Conservation (phyloP, 2,797 vertebrate species). For the Neosalanx taihuensis region DNA sequence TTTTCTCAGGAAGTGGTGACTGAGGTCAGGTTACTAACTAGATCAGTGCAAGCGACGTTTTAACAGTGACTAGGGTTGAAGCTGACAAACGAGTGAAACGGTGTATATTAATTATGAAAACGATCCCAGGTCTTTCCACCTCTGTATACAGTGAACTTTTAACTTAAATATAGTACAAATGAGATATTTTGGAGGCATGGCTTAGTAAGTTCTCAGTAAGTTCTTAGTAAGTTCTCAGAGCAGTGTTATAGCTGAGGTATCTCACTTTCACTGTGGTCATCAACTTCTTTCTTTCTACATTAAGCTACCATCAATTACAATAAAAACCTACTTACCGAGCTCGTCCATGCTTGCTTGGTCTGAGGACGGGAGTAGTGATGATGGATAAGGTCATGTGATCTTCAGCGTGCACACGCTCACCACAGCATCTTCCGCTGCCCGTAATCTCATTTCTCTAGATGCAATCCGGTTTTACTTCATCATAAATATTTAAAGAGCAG, state of each 20-base stretch:
- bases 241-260: neutral
- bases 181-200: no score
- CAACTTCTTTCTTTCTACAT: neutral
- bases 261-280: neutral
- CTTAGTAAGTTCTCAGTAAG: no score
- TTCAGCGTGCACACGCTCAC: neutral
- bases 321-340: slow-evolving; percentile 62
- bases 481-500: no score
- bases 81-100: neutral
- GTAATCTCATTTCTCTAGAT: no score
- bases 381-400: neutral
- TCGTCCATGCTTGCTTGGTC: slow-evolving; percentile 63
- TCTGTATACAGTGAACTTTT: neutral
- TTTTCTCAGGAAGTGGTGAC: slow-evolving; percentile 62
- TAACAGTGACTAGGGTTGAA: neutral
- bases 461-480: no score
- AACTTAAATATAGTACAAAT: neutral
- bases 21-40: neutral
- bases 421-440: neutral
- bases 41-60: neutral
- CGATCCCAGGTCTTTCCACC: neutral
- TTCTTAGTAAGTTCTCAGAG: no score
- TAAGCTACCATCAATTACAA: neutral
- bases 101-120: neutral
- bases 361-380: slow-evolving; percentile 17